Percentiles rank a stretch among this genome's conserved stretches.
phyloP scores from a whole-genome alignment of 2,113 vertebrate genomes.

The Nesospiza acunhae region DNA sequence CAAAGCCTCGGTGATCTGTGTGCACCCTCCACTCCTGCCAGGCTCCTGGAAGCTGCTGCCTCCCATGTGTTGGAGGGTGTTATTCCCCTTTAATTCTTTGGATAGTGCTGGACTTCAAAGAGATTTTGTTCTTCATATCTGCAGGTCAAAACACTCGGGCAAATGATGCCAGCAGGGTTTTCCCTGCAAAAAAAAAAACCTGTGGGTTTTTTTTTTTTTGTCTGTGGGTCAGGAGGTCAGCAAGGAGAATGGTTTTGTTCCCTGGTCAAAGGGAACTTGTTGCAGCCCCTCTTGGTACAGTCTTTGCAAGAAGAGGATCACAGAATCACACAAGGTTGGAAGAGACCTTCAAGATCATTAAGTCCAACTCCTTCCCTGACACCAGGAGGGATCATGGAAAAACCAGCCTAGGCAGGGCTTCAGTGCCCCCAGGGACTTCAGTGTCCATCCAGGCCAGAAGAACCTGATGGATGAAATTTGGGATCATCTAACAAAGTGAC shows the following conservation, averaged over 20 bases:
- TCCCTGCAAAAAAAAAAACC: background rate
- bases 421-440: background rate
- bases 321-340: no score
- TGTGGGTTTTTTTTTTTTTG: rapidly evolving
- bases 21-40: background rate
- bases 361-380: no score
- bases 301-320: background rate
- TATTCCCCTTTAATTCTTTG: background rate
- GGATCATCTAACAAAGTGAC: background rate
- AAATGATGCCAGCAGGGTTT: background rate
- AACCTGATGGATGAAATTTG: background rate
- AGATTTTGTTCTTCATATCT: background rate
- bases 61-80: rapidly evolving
- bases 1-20: rapidly evolving
- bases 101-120: background rate
- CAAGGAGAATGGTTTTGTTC: background rate
- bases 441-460: background rate
- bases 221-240: background rate
- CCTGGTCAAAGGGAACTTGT: background rate
- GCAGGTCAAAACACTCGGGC: background rate
- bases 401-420: background rate
- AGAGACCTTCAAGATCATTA: no score
- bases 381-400: background rate
- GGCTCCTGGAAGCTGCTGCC: background rate
- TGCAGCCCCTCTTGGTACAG: background rate